A percentile compares a stretch with the other conserved stretches of the same genome.
Evolutionary conservation across 1,140 invertebrate genomes (phyloP).

Genomic region (Acromyrmex echinatior): DNA sequence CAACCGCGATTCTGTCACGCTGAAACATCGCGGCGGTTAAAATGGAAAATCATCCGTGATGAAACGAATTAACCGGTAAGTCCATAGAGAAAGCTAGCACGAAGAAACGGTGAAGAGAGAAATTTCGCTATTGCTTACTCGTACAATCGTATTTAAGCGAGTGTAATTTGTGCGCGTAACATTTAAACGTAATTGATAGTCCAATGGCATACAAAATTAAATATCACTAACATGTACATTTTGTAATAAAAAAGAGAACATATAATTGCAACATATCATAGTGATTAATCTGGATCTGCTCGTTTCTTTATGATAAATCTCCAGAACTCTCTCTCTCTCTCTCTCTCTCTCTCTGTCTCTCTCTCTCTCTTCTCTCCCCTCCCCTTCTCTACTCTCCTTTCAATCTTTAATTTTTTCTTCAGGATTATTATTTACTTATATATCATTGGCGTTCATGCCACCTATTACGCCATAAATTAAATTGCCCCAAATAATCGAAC

Average conservation of each 20-base stretch:
- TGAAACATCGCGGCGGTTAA: slow-evolving; percentile 16
- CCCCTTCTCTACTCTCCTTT: background rate
- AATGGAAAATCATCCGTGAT: slow-evolving; percentile 62
- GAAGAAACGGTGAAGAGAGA: background rate
- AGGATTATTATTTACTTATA: background rate
- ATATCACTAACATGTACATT: no score
- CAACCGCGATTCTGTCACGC: slow-evolving; percentile 22
- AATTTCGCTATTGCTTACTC: background rate
- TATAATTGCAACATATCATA: background rate
- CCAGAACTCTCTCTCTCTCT: background rate
- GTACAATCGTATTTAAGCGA: background rate
- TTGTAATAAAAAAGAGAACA: background rate
- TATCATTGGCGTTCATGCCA: background rate
- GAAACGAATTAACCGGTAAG: slow-evolving; percentile 32
- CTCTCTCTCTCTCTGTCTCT: no score
- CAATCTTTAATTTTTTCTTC: background rate
- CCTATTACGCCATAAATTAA: background rate
- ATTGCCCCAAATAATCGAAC: background rate
- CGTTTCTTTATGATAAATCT: background rate
- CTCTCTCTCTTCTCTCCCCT: no score
- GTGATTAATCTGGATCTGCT: slow-evolving; percentile 23
- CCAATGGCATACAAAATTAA: background rate
- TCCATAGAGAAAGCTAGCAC: slow-evolving; percentile 11
- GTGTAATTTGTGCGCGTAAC: background rate
- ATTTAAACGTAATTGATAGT: background rate